Percentiles rank a stretch among this genome's conserved stretches.
Conservation (phyloP, 2,113 vertebrate species). For the Nothobranchius furzeri region DNA sequence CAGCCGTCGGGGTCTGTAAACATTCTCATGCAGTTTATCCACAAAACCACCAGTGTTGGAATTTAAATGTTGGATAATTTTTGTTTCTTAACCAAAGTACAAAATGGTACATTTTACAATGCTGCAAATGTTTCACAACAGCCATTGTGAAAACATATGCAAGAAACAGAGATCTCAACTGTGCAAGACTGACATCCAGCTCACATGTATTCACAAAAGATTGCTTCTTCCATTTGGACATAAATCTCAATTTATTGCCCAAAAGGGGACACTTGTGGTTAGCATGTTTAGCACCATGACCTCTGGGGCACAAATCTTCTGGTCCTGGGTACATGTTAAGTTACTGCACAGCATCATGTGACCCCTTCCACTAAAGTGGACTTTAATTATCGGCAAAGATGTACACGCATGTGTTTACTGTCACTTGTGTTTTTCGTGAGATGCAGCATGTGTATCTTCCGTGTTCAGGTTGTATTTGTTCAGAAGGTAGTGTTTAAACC, state of each 20-base stretch:
- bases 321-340: conserved; percentile 17
- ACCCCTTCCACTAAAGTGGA: conserved; percentile 5
- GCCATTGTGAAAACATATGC: conserved; percentile 44
- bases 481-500: conserved; percentile 78
- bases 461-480: conserved; percentile 65
- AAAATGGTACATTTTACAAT: conserved; percentile 37
- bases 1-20: conserved; percentile 30
- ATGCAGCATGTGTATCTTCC: conserved; percentile 26
- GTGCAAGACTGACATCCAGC: conserved; percentile 38
- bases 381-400: neutral
- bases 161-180: conserved; percentile 29
- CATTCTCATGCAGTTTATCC: conserved; percentile 16
- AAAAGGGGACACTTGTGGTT: conserved; percentile 39
- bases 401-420: conserved; percentile 1
- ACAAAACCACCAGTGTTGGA: conserved; percentile 44
- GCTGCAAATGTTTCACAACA: conserved; percentile 42
- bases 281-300: conserved; percentile 29
- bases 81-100: conserved; percentile 48
- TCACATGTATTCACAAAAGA: conserved; percentile 44
- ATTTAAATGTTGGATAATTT: conserved; percentile 38
- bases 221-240: conserved; percentile 34
- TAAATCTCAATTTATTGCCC: conserved; percentile 32
- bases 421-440: conserved; percentile 8
- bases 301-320: conserved; percentile 23
- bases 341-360: conserved; percentile 9